phyloP scores from a whole-genome alignment of 1,140 invertebrate species.

The Drosophila lowei region DNA sequence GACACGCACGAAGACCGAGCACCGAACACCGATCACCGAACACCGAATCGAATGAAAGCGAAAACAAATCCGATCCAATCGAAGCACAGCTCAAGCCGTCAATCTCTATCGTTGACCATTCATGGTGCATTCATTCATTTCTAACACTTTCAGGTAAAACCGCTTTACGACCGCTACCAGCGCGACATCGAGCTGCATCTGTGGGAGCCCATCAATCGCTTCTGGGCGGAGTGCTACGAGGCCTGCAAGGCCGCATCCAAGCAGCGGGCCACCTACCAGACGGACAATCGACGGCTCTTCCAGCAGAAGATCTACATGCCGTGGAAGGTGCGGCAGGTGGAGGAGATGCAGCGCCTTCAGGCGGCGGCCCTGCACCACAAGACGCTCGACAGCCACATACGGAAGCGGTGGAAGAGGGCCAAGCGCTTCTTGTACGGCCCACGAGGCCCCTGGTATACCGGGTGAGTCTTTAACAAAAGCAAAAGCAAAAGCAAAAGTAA shows the following conservation, averaged over 20 bases:
- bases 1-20: conserved; percentile 31
- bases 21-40: conserved; percentile 18
- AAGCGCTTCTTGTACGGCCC: conserved; percentile 85
- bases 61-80: conserved; percentile 46
- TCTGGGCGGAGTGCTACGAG: conserved; percentile 86
- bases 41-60: conserved; percentile 60
- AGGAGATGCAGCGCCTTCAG: conserved; percentile 84
- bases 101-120: conserved; percentile 12
- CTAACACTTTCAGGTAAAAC: conserved; percentile 78
- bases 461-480: conserved; percentile 74
- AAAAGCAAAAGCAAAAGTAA: neutral
- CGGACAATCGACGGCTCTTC: conserved; percentile 86
- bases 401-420: conserved; percentile 85
- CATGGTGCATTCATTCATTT: conserved; percentile 9
- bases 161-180: conserved; percentile 83
- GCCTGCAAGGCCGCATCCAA: conserved; percentile 85
- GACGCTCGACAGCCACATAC: conserved; percentile 84
- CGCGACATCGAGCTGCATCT: conserved; percentile 83
- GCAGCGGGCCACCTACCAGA: conserved; percentile 85
- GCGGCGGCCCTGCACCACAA: conserved; percentile 83
- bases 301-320: conserved; percentile 85
- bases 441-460: conserved; percentile 85
- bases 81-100: conserved; percentile 33
- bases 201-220: conserved; percentile 85
- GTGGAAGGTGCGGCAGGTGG: conserved; percentile 84